Conservation (phyloP, 2,113 vertebrate genomes). For the Siphamia tubifer region DNA sequence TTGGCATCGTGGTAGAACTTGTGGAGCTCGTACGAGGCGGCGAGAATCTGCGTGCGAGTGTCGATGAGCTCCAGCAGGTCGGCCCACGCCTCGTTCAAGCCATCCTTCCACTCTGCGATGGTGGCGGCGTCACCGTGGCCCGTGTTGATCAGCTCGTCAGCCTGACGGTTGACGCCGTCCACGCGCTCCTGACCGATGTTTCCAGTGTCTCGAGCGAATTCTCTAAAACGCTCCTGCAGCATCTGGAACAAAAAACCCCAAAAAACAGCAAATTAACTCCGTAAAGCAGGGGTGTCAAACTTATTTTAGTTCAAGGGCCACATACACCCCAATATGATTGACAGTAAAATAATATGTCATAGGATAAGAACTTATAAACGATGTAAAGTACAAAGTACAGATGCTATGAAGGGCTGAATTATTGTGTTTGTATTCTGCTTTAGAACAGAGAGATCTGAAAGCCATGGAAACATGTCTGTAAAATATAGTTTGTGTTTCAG, state of each 20-base stretch:
- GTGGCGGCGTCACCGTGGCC: constrained; percentile 95
- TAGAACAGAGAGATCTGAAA: no score
- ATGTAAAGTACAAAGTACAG: no score
- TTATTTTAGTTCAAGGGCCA: no score
- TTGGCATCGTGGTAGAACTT: constrained; percentile 94
- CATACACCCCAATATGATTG: no score
- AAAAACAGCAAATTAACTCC: no score
- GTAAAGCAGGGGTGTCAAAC: no score
- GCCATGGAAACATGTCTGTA: no score
- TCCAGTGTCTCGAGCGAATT: constrained; percentile 96
- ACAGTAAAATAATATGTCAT: no score
- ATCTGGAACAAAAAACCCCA: constrained; percentile 80
- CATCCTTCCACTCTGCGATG: constrained; percentile 93
- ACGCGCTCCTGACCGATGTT: constrained; percentile 98
- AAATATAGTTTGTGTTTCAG: no score
- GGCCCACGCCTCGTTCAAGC: constrained; percentile 93
- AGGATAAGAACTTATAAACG: no score
- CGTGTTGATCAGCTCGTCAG: constrained; percentile 94
- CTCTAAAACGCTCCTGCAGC: constrained; percentile 96
- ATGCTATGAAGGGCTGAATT: no score
- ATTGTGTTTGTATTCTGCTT: no score
- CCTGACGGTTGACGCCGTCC: constrained; percentile 92
- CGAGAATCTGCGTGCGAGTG: constrained; percentile 91
- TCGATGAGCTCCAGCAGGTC: constrained; percentile 94
- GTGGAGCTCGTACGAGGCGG: constrained; percentile 92